phyloP scores from a whole-genome alignment of 2,113 vertebrate genomes.

The Ailuropoda melanoleuca region DNA sequence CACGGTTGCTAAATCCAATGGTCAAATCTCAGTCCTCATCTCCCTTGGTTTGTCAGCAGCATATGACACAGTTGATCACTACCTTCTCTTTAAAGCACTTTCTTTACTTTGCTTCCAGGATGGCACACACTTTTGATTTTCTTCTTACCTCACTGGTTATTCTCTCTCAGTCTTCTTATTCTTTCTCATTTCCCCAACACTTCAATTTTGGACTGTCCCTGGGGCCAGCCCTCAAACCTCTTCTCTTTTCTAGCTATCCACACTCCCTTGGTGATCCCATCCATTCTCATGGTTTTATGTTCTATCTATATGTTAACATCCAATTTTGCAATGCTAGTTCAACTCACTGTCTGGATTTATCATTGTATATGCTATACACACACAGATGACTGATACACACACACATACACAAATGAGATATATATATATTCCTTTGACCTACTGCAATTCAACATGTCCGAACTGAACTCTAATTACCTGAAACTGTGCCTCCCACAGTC shows the following conservation, averaged over 20 bases:
- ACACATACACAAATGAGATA: not conserved
- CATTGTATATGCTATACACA: not conserved
- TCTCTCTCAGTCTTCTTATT: not conserved
- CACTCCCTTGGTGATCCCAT: not conserved
- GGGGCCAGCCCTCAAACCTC: not conserved
- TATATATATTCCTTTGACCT: not conserved
- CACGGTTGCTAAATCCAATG: not conserved
- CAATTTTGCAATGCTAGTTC: conserved; percentile 28
- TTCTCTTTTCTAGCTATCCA: not conserved
- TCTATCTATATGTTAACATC: conserved; percentile 37
- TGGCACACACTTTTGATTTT: not conserved
- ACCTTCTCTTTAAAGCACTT: not conserved
- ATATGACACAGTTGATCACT: not conserved
- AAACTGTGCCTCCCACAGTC: not conserved
- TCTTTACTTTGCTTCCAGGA: conserved; percentile 25
- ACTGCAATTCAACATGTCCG: conserved; percentile 41
- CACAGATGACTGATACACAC: not conserved
- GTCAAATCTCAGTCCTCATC: conserved; percentile 17
- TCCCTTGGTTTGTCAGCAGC: conserved; percentile 37
- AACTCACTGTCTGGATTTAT: not conserved
- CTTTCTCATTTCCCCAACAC: conserved; percentile 9
- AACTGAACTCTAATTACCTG: not conserved
- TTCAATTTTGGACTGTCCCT: not conserved
- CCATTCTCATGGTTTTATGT: conserved; percentile 42
- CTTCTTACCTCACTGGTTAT: not conserved